Conservation (phyloP, 1,140 invertebrate species). For the Pseudomyrmex cubaensis region DNA sequence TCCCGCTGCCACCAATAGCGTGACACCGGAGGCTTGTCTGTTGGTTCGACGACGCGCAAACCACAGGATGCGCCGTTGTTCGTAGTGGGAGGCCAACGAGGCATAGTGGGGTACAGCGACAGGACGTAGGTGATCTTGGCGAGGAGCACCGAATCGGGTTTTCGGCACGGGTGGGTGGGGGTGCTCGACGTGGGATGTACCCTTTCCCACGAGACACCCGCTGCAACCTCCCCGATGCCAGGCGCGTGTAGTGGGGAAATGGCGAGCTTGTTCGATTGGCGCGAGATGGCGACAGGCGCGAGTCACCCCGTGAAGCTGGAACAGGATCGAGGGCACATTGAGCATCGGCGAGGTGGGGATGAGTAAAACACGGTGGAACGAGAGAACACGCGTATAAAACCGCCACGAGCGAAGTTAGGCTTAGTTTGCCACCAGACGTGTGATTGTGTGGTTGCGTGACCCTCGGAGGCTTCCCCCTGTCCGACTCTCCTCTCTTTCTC, state of each 20-base stretch:
- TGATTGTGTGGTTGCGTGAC: slow-evolving; percentile 81
- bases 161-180: slow-evolving; percentile 13
- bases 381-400: slow-evolving; percentile 58
- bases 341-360: not conserved
- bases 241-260: slow-evolving; percentile 6
- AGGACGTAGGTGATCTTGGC: slow-evolving; percentile 43
- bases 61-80: slow-evolving; percentile 30
- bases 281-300: slow-evolving; percentile 5
- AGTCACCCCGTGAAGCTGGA: not conserved
- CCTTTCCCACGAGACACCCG: not conserved
- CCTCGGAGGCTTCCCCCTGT: slow-evolving; percentile 65
- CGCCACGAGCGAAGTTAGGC: slow-evolving; percentile 59
- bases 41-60: slow-evolving; percentile 44
- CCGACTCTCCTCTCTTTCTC: slow-evolving; percentile 34
- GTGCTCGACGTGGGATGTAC: not conserved
- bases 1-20: slow-evolving; percentile 56
- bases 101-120: slow-evolving; percentile 15
- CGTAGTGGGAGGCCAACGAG: slow-evolving; percentile 29
- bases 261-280: slow-evolving; percentile 40
- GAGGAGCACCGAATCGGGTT: slow-evolving; percentile 27
- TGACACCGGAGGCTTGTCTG: slow-evolving; percentile 50
- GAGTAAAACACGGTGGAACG: not conserved
- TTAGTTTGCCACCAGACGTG: slow-evolving; percentile 81
- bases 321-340: too few relatives aligned
- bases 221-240: slow-evolving; percentile 4